Evolutionary conservation across 37 sponge, comb jelly and placozoan genomes (phyloP).

Genomic region (Mnemiopsis leidyi): DNA sequence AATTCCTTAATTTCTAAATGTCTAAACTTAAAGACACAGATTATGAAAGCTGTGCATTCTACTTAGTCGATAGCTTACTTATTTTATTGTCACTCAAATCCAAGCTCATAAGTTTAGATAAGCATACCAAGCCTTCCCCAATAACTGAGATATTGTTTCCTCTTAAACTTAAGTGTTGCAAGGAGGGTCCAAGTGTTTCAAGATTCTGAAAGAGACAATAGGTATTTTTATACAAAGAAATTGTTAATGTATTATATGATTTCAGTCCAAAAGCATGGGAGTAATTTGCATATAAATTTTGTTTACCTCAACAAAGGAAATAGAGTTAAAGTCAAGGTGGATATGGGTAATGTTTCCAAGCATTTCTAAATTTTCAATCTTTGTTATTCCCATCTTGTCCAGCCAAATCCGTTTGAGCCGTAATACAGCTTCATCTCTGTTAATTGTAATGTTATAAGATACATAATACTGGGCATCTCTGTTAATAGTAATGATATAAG

Average conservation of each 20-base stretch:
- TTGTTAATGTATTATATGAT: background rate
- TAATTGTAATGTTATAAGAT: too few species aligned
- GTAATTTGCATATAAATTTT: background rate
- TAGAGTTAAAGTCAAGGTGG: background rate
- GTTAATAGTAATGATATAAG: too few species aligned
- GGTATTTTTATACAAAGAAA: background rate
- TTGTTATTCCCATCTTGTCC: constrained; percentile 8
- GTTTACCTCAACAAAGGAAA: background rate
- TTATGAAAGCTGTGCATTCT: too few species aligned
- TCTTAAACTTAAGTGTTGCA: constrained; percentile 14
- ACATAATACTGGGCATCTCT: too few species aligned
- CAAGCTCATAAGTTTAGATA: background rate
- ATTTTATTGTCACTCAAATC: constrained; percentile 44
- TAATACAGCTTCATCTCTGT: background rate
- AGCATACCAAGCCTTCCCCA: constrained; percentile 27
- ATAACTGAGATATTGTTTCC: background rate
- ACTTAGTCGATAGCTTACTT: too few species aligned
- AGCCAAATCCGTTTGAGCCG: constrained; percentile 47
- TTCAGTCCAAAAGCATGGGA: background rate
- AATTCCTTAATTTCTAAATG: too few species aligned
- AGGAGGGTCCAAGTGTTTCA: constrained; percentile 33
- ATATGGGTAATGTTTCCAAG: constrained; percentile 54
- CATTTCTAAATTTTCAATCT: constrained; percentile 46
- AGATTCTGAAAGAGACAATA: constrained; percentile 44
- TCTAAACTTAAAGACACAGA: too few species aligned